These are phyloP conservation scores for Hydrozoanthus tunicans DNA, from an alignment of 64 coral and sea anemone species.

Conservation along the genomic window DNA sequence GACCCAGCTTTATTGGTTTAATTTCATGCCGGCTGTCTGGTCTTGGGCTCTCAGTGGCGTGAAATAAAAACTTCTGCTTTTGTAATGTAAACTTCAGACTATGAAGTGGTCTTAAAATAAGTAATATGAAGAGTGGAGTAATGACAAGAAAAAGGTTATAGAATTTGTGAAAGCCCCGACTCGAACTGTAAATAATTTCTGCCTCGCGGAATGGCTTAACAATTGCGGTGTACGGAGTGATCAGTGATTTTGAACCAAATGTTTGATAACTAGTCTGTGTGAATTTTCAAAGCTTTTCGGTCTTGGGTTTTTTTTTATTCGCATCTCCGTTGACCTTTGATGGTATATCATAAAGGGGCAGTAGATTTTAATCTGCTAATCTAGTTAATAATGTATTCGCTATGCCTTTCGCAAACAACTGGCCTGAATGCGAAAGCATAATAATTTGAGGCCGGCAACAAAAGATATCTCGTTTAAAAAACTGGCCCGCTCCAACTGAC, in stretches of 20 bases:
- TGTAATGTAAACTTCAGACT: conserved; percentile 58
- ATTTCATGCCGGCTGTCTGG: conserved; percentile 37
- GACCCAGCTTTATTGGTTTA: conserved; percentile 59
- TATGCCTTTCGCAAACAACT: neutral
- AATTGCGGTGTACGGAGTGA: no score
- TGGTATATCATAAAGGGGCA: neutral
- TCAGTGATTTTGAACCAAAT: no score
- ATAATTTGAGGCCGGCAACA: neutral
- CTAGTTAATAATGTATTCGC: conserved; percentile 10
- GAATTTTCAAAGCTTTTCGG: neutral
- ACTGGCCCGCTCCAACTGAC: neutral
- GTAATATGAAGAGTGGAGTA: neutral
- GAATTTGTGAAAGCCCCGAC: neutral
- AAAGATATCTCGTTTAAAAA: neutral
- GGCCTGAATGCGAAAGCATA: neutral
- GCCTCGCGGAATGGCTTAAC: no score
- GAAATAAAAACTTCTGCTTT: conserved; percentile 46
- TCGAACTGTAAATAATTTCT: no score
- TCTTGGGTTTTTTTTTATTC: neutral
- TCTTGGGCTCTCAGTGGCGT: neutral
- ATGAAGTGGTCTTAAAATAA: conserved; percentile 26
- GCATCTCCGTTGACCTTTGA: neutral
- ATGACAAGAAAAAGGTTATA: neutral
- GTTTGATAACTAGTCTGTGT: neutral
- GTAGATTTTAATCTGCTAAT: conserved; percentile 13